Conservation (phyloP, 2,113 vertebrate species). For the Halichoerus grypus region DNA sequence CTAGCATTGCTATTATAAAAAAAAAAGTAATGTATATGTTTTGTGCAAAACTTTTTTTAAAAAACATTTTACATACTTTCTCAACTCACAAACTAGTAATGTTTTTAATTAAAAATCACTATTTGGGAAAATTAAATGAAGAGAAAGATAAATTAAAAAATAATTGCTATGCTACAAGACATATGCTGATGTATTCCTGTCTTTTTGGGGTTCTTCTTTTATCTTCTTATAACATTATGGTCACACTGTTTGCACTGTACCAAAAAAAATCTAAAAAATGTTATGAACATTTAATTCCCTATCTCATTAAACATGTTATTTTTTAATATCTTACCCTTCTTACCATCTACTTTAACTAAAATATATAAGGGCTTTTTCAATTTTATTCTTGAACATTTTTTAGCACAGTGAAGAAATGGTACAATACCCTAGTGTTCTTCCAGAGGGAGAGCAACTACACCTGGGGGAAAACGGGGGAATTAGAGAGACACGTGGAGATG, state of each 20-base stretch:
- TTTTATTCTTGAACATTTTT: neutral
- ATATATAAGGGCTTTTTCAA: neutral
- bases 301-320: neutral
- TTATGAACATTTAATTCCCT: neutral
- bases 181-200: neutral
- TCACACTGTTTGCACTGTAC: neutral
- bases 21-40: neutral
- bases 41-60: fast-evolving
- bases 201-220: neutral
- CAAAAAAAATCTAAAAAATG: neutral
- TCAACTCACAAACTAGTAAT: neutral
- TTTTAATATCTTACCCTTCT: neutral
- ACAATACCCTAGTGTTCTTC: conserved; percentile 67
- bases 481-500: conserved; percentile 85
- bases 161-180: neutral
- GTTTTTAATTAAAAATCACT: neutral
- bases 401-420: conserved; percentile 56
- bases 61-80: neutral
- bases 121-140: neutral
- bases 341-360: neutral
- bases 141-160: neutral
- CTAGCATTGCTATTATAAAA: neutral
- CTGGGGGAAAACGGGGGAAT: conserved; percentile 74
- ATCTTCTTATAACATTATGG: neutral
- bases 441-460: conserved; percentile 81